These are phyloP conservation scores for Salpingus planirostris DNA, from an alignment of 2,888 invertebrate species.

Conservation along the genomic window DNA sequence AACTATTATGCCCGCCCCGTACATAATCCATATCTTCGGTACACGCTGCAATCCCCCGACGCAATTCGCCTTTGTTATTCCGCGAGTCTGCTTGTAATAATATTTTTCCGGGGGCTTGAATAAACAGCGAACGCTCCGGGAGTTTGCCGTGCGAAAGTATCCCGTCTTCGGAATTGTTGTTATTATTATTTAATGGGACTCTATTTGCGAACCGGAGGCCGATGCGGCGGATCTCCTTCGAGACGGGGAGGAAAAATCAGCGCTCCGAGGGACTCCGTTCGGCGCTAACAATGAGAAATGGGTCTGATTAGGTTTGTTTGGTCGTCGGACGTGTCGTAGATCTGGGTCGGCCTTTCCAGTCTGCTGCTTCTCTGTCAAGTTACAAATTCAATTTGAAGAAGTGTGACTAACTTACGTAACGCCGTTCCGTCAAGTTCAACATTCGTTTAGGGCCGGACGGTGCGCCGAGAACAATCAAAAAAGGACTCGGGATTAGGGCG, in stretches of 20 bases:
- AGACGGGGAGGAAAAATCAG: constrained; percentile 16
- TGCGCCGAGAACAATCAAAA: no score
- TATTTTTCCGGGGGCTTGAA: constrained; percentile 11
- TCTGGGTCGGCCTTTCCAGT: constrained; percentile 25
- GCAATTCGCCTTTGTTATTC: constrained; percentile 12
- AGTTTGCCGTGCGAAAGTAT: no score
- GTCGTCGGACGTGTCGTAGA: constrained; percentile 26
- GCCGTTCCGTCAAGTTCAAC: no score
- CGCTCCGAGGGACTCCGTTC: constrained; percentile 18
- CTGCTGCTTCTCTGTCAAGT: constrained; percentile 27
- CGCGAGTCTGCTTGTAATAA: constrained; percentile 10
- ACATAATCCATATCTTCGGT: not conserved
- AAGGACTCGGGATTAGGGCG: no score
- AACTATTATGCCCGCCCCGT: no score
- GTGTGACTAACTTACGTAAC: constrained; percentile 27
- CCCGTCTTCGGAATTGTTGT: no score
- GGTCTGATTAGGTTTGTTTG: constrained; percentile 28
- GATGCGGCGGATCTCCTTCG: no score
- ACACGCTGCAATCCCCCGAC: not conserved
- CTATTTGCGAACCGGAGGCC: no score
- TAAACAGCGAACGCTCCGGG: constrained; percentile 10
- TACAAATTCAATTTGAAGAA: constrained; percentile 29
- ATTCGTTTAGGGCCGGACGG: no score
- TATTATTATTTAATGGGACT: no score
- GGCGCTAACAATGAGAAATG: constrained; percentile 25